Evolutionary conservation across 1,140 invertebrate genomes (phyloP).

Genomic region (Aplysia californica): DNA sequence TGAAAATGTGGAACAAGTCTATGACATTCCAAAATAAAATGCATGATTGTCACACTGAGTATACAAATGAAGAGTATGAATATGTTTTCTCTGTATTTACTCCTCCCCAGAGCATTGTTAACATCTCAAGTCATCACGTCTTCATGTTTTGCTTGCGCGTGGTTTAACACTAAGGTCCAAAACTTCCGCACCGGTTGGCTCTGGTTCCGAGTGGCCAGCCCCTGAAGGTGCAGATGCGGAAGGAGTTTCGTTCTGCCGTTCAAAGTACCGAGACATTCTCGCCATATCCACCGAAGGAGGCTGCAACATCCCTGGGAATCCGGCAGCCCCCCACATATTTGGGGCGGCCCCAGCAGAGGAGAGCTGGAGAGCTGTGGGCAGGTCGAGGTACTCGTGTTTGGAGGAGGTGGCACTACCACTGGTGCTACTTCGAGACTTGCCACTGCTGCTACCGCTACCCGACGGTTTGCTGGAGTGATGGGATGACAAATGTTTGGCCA

Average conservation of each 20-base stretch:
- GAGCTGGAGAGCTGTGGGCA: conserved; percentile 8
- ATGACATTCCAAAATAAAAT: no score
- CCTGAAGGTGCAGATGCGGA: conserved; percentile 6
- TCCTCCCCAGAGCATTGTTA: no score
- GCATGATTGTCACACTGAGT: no score
- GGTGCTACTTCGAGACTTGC: background rate
- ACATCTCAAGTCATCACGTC: no score
- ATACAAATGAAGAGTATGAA: no score
- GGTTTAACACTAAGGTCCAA: conserved; percentile 29
- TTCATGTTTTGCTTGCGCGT: conserved; percentile 15
- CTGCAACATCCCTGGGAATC: conserved; percentile 6
- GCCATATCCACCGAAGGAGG: conserved; percentile 17
- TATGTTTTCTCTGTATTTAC: no score
- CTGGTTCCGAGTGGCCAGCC: background rate
- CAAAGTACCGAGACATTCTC: conserved; percentile 26
- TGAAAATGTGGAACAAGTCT: no score
- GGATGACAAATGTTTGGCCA: background rate
- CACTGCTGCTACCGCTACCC: background rate
- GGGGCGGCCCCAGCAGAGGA: background rate
- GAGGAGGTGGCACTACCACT: background rate
- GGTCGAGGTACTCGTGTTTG: conserved; percentile 17
- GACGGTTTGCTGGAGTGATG: background rate
- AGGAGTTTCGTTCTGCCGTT: conserved; percentile 11
- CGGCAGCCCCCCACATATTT: conserved; percentile 19
- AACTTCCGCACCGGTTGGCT: conserved; percentile 22